Conservation (phyloP, 2,797 vertebrate genomes). For the Diglossa cyanea region DNA sequence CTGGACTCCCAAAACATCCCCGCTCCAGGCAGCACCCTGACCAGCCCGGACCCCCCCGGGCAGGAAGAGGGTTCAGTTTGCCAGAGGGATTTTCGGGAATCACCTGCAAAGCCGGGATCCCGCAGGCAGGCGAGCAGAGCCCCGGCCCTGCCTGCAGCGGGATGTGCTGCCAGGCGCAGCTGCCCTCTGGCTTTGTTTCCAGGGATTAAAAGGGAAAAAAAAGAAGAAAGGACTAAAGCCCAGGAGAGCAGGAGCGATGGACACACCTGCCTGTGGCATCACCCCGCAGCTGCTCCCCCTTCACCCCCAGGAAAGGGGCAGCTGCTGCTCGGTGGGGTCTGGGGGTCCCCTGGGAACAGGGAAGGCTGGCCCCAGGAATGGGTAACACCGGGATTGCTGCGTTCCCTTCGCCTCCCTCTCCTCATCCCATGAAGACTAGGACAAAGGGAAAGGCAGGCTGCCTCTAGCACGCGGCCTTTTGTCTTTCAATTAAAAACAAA, state of each 20-base stretch:
- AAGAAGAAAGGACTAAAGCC: not conserved
- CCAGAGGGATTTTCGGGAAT: not conserved
- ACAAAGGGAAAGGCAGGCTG: slow-evolving; percentile 6
- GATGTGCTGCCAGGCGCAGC: slow-evolving; percentile 21
- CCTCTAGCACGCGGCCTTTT: slow-evolving; percentile 2
- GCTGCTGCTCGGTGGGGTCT: not conserved
- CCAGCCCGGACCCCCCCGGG: not conserved
- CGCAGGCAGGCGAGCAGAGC: rapidly evolving
- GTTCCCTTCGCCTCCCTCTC: not conserved
- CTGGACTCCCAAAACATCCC: not conserved
- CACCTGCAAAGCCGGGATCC: not conserved
- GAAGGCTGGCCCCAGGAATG: not conserved
- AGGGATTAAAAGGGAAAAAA: not conserved
- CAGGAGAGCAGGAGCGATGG: not conserved
- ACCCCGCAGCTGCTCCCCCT: slow-evolving; percentile 27
- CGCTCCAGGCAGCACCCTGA: rapidly evolving
- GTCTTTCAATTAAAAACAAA: slow-evolving; percentile 38
- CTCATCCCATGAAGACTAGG: not conserved
- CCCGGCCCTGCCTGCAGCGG: not conserved
- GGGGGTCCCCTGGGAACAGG: not conserved
- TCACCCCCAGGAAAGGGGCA: not conserved
- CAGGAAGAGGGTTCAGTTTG: not conserved
- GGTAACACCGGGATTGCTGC: not conserved
- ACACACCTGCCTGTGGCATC: slow-evolving; percentile 28
- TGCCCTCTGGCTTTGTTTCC: slow-evolving; percentile 28